Evolutionary conservation across 2,797 vertebrate species (phyloP), one percentile per base, ranked within the genome.

Genomic region (Triplophysa yarkandensis): DNA sequence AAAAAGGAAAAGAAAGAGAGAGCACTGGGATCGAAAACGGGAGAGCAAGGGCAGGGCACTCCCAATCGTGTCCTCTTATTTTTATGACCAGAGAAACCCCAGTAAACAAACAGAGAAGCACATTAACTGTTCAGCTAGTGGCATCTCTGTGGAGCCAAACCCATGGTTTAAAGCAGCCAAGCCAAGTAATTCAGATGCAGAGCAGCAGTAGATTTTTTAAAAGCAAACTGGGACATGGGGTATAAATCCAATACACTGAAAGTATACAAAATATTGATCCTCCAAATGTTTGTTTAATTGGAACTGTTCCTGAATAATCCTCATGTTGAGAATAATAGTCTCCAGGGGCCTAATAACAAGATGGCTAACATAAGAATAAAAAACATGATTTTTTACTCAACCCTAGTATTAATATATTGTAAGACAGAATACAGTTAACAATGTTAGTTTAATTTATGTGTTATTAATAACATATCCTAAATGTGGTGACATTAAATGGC

Each of bases 51-150:
- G 79, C 87, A 36, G 34, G 62, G 25, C 55, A 50, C 73, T 68
- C 78, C 83, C 85, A 34, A 55, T 87, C 81, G 84, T 84, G 86
- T 86, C 83, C 85, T 87, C 86, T 91, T 88, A 89, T 88, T 90
- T 92, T 92, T 91, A 92, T 87, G 88, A 86, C 81, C 80, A 66
- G 85, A 83, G 90, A 55, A 90, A 93, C 90, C 90, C 82, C 90
- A 90, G 89, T 90, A 90, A 90, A 92, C 89, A 91, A 91, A 92
- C 88, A 92, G 82, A 89, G 84, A 88, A 84, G 81, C 85, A 87
- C 74, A 89, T 88, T 88, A 91, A 89, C 85, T 80, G 77, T 89
- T 90, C 82, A 83, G 82, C 80, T 82, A 85, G 83, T 78, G 81
- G 82, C 81, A 80, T 82, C 61, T 68, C 85, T 83, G 67, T 79